Percentiles rank a stretch among this genome's conserved stretches.
Conservation (phyloP, 2,888 invertebrate species). For the Aporophyla nigra region DNA sequence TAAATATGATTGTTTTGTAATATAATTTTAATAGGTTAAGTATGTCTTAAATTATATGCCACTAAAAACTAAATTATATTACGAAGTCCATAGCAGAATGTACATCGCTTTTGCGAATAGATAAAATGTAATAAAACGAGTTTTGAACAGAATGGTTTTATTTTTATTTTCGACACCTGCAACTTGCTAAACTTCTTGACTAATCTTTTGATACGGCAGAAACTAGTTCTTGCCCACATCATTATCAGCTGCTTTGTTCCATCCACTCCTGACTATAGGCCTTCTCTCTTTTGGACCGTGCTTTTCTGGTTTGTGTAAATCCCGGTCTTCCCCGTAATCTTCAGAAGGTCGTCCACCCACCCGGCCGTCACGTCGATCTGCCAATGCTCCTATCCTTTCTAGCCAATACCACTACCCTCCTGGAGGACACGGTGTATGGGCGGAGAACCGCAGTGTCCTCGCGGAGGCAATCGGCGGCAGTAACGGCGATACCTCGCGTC, state of each 20-base stretch:
- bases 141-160: conserved; percentile 17
- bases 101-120: conserved; percentile 63
- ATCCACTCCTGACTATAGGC: neutral
- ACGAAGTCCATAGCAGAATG: conserved; percentile 54
- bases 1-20: conserved; percentile 29
- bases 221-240: neutral
- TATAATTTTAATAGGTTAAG: neutral
- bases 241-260: neutral
- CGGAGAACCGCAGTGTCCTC: too few relatives aligned
- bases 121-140: conserved; percentile 43
- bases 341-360: too few relatives aligned
- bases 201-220: neutral
- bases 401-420: too few relatives aligned
- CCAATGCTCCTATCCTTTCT: too few relatives aligned
- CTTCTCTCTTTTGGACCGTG: neutral
- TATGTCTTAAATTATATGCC: conserved; percentile 25
- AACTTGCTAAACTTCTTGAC: neutral
- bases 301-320: neutral
- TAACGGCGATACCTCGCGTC: too few relatives aligned
- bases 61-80: conserved; percentile 32
- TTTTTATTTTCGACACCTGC: conserved; percentile 4
- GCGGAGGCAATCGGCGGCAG: too few relatives aligned
- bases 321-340: too few relatives aligned
- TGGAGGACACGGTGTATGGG: too few relatives aligned
- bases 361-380: too few relatives aligned